Evolutionary conservation across 2,113 vertebrate species (phyloP), one percentile per base, ranked within the genome.

Genomic region (Pseudopipra pipra): DNA sequence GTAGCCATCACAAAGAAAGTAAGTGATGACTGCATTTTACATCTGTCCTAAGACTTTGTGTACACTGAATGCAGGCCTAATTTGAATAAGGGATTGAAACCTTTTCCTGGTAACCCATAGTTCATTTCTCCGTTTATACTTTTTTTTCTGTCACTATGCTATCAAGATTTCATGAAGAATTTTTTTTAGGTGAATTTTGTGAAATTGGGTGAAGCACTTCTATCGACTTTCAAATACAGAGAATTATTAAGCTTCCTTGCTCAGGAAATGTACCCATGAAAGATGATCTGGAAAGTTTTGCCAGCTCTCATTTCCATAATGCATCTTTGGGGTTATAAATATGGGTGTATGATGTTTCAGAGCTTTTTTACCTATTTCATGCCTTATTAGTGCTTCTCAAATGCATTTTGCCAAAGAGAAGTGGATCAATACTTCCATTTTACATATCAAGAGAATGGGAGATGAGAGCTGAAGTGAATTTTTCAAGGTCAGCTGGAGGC

Each of bases 281-380:
- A 90, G 43, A 84, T 59, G 51, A 87, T 81, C 47, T 72, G 65
- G n/a, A 89, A 89, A 78, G 31, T 75, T 87, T 94, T 94, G 22
- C 56, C 31, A 85, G 22, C 13, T 74, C 20, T 87, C 39, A 91
- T 92, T 94, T 96, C 56, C 93, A 94, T 92, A 87, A 87, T 68
- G 66, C 61, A 75, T 54, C 47, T 89, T 89, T 2, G 8, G 73
- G 35, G 4, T 73, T 78, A 72, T 89, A 92, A 93, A 72, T 92
- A 63, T 2, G 5, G 21, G 30, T 78, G 14, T 49, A 72, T 72
- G 61, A 90, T 68, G 49, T 94, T 92, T 91, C 66, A 65, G 56
- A 87, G 56, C 16, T 52, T 93, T 95, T 78, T 80, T 89, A 81
- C 51, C 33, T 84, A 89, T 94, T 96, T 92, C 39, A 84, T 92